phyloP scores from a whole-genome alignment of 2,113 vertebrate genomes.

The Ceyx margarethae region DNA sequence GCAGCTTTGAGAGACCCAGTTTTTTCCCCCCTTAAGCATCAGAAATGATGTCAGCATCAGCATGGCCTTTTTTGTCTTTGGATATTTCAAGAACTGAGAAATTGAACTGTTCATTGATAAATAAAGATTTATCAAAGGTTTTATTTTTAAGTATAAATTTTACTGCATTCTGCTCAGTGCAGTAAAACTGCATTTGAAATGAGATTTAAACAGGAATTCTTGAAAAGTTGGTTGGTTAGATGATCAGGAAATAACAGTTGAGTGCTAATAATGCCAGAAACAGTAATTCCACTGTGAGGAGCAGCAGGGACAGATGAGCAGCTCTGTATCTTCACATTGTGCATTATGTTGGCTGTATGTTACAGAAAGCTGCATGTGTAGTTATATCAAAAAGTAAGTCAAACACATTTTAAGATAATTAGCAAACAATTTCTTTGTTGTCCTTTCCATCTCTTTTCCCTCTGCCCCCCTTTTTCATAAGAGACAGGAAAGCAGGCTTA shows the following conservation, averaged over 20 bases:
- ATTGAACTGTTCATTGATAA: background rate
- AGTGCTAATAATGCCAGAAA: constrained; percentile 6
- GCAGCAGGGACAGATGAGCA: background rate
- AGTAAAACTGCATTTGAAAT: background rate
- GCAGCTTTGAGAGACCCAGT: constrained; percentile 60
- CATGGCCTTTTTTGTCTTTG: background rate
- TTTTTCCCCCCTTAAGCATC: constrained; percentile 44
- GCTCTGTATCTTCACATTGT: background rate
- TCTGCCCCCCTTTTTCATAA: background rate
- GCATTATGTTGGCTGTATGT: background rate
- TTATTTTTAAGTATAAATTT: too few species aligned
- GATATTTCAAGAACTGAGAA: background rate
- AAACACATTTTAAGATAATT: background rate
- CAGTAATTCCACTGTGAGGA: background rate
- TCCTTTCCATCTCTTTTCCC: background rate
- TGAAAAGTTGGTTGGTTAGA: background rate
- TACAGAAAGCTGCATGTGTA: rapidly evolving
- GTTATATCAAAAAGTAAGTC: background rate
- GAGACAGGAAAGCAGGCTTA: background rate
- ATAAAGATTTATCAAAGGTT: background rate
- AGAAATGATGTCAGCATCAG: constrained; percentile 34
- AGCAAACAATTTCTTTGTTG: background rate
- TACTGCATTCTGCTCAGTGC: background rate
- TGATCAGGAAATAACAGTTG: constrained; percentile 2
- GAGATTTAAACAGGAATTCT: background rate